Base-by-base conservation (phyloP, 1,140 invertebrate species). In the Wasmannia auropunctata region DNA sequence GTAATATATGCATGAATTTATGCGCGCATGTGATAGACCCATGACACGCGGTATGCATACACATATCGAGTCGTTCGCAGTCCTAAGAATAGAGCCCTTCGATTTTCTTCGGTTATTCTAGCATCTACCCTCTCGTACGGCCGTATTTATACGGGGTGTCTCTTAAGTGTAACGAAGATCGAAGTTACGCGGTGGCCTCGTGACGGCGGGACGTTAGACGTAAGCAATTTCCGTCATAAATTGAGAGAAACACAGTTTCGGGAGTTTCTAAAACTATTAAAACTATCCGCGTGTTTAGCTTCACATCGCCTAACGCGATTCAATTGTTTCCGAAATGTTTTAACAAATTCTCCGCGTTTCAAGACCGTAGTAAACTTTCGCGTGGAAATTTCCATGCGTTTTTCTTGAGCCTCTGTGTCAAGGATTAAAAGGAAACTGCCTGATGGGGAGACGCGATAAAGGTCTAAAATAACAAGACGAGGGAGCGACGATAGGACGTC, bases 11-110 rank as follows among this genome's bases (percentile, higher is more conserved):
- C 72, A 43, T 77, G 75, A 85, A 77, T 85, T 77, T 76, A 51
- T 34, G 70, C 70, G 81, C 37, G 10, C n/a, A n/a, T n/a, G n/a
- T 40, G 74, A 62, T 62, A 63, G 40, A 43, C 34, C 81, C 60
- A 28, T 46, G 72, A 67, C 69, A 70, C 49, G 28, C 46, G 34
- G 37, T 31, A 62, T 43, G 40, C 46, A 28, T 37, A 83, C 74
- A 60, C 60, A 40, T 67, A 60, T 60, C 51, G 65, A 58, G 51
- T 72, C 65, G 51, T 67, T 69, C 49, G 65, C 19, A 56, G 37
- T 19, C 67, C 79, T 83, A 74, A 83, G 79, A 83, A 83, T 83
- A 83, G 79, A 83, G 67, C 51, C 65, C 79, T 83, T 83, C 79
- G 79, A 83, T 83, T 74, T 83, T 83, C 79, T 83, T 83, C 25